phyloP scores from a whole-genome alignment of 2,888 invertebrate genomes.

The Heliconius hortense region DNA sequence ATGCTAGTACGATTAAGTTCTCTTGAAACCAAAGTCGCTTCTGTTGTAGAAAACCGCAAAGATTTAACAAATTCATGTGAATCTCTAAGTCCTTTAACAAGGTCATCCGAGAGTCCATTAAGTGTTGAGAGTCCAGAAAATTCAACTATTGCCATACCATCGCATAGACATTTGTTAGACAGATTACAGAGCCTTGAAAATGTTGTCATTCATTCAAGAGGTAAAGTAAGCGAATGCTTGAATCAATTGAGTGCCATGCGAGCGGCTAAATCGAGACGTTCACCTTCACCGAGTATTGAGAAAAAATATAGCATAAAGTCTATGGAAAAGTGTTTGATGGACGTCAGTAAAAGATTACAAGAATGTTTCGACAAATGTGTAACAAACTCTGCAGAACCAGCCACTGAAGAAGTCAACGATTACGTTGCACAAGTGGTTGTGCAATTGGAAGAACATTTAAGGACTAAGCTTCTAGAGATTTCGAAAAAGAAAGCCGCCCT shows the following conservation, averaged over 20 bases:
- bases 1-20: constrained; percentile 88
- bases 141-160: constrained; percentile 73
- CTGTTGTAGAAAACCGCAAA: constrained; percentile 75
- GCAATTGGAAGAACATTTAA: constrained; percentile 85
- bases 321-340: constrained; percentile 85
- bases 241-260: constrained; percentile 84
- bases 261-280: constrained; percentile 83
- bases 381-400: constrained; percentile 67
- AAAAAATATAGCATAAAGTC: constrained; percentile 83
- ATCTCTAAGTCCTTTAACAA: constrained; percentile 74
- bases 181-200: constrained; percentile 83
- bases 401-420: constrained; percentile 64
- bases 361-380: constrained; percentile 83
- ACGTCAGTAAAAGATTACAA: constrained; percentile 83
- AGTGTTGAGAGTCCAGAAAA: constrained; percentile 59
- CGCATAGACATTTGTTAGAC: constrained; percentile 80
- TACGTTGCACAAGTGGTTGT: constrained; percentile 83
- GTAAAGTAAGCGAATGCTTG: constrained; percentile 86
- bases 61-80: constrained; percentile 81
- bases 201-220: constrained; percentile 84
- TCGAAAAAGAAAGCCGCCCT: constrained; percentile 85
- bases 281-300: constrained; percentile 85
- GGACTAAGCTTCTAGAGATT: constrained; percentile 86
- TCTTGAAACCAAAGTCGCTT: constrained; percentile 89
- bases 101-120: constrained; percentile 66